Conservation (phyloP, 1,140 invertebrate genomes). For the Neoseiulus cucumeris region DNA sequence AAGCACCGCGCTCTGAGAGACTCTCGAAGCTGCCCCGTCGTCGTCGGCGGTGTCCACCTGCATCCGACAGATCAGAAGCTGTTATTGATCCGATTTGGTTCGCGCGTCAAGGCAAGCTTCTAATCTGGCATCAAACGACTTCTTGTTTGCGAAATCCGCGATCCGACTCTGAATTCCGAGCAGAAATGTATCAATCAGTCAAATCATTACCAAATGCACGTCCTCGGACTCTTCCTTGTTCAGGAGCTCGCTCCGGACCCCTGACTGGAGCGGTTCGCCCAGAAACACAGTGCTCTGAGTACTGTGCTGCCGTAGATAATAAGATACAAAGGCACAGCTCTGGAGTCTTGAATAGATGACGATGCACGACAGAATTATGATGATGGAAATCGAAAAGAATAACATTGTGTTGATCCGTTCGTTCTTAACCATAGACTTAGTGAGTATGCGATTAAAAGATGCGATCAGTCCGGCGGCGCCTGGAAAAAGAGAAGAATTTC, state of each 20-base stretch:
- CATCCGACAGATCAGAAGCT: neutral
- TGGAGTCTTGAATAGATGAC: slow-evolving; percentile 50
- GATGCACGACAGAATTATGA: slow-evolving; percentile 49
- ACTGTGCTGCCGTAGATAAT: slow-evolving; percentile 45
- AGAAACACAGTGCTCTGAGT: neutral
- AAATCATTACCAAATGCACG: slow-evolving; percentile 47
- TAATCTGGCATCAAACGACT: too few relatives aligned
- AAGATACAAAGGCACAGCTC: slow-evolving; percentile 56
- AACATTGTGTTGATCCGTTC: slow-evolving; percentile 55
- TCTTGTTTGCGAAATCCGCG: too few relatives aligned
- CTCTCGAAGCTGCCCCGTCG: slow-evolving; percentile 12
- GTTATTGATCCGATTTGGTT: too few relatives aligned
- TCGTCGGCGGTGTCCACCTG: slow-evolving; percentile 21
- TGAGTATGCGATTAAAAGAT: slow-evolving; percentile 56
- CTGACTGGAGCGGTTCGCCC: neutral
- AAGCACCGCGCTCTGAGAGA: slow-evolving; percentile 17
- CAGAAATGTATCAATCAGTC: too few relatives aligned
- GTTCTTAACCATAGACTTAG: slow-evolving; percentile 50
- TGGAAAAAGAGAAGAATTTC: slow-evolving; percentile 29
- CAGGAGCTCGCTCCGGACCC: neutral
- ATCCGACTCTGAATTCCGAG: too few relatives aligned
- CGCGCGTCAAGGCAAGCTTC: too few relatives aligned
- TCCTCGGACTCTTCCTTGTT: slow-evolving; percentile 44
- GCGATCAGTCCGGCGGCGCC: slow-evolving; percentile 66
- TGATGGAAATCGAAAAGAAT: slow-evolving; percentile 57